Conservation (phyloP, 2,888 invertebrate species). For the Heliconius ethilla region DNA sequence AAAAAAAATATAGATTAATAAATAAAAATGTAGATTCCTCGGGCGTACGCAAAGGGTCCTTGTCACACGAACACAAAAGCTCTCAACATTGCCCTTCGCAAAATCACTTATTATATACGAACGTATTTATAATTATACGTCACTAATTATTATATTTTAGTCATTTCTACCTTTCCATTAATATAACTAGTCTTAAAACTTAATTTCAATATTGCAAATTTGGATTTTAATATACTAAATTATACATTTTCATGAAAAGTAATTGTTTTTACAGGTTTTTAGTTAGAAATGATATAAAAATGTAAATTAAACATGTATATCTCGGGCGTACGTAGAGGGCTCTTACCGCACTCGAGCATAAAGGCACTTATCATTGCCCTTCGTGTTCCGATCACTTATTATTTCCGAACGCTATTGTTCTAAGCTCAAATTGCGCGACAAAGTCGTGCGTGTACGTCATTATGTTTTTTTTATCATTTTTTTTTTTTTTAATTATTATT, state of each 20-base stretch:
- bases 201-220: too few relatives aligned
- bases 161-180: background rate
- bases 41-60: constrained; percentile 59
- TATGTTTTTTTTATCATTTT: constrained; percentile 32
- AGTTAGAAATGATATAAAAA: constrained; percentile 21
- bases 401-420: constrained; percentile 63
- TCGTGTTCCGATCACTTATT: constrained; percentile 63
- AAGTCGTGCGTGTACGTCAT: constrained; percentile 49
- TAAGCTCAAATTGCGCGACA: constrained; percentile 53
- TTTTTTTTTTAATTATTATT: constrained; percentile 34
- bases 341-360: constrained; percentile 59
- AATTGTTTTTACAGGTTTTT: background rate
- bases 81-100: constrained; percentile 58
- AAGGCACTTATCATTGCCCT: constrained; percentile 61
- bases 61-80: constrained; percentile 59
- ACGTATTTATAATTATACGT: constrained; percentile 40
- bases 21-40: constrained; percentile 42
- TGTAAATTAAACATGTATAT: constrained; percentile 41
- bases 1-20: constrained; percentile 25
- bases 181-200: too few relatives aligned
- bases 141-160: constrained; percentile 22
- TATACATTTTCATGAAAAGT: too few relatives aligned
- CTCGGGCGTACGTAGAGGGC: constrained; percentile 57
- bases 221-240: too few relatives aligned
- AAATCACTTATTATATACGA: constrained; percentile 66